phyloP scores from a whole-genome alignment of 2,888 invertebrate species.

The Adelphocoris suturalis region DNA sequence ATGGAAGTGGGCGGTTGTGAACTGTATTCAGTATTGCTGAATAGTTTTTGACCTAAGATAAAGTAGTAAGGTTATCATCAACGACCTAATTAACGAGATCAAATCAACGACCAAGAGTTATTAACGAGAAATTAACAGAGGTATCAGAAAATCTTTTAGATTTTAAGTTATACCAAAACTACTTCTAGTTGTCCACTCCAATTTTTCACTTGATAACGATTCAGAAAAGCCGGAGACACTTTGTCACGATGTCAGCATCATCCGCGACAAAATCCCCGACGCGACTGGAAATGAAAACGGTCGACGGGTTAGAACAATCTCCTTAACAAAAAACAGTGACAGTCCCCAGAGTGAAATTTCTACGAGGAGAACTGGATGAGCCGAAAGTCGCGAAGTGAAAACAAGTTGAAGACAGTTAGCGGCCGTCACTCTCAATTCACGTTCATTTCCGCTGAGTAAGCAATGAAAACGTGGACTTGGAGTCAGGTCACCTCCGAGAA shows the following conservation, averaged over 20 bases:
- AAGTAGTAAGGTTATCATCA: too few relatives aligned
- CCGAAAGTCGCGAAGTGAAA: slow-evolving; percentile 21
- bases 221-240: slow-evolving; percentile 1
- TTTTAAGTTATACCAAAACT: too few relatives aligned
- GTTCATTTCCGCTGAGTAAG: slow-evolving; percentile 19
- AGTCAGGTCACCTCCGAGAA: not conserved
- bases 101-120: too few relatives aligned
- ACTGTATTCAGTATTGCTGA: too few relatives aligned
- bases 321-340: not conserved
- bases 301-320: slow-evolving; percentile 15
- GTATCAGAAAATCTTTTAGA: too few relatives aligned
- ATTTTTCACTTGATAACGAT: not conserved
- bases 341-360: not conserved
- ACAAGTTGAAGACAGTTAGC: not conserved
- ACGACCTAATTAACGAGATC: too few relatives aligned
- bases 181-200: too few relatives aligned
- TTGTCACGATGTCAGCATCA: not conserved
- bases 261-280: not conserved
- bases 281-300: not conserved
- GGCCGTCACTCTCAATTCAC: slow-evolving; percentile 27
- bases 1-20: too few relatives aligned
- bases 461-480: slow-evolving; percentile 8
- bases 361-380: not conserved
- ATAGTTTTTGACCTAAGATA: too few relatives aligned
- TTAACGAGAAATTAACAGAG: too few relatives aligned